Conservation (phyloP, 2,888 invertebrate species). For the Leptinotarsa rubiginosa region DNA sequence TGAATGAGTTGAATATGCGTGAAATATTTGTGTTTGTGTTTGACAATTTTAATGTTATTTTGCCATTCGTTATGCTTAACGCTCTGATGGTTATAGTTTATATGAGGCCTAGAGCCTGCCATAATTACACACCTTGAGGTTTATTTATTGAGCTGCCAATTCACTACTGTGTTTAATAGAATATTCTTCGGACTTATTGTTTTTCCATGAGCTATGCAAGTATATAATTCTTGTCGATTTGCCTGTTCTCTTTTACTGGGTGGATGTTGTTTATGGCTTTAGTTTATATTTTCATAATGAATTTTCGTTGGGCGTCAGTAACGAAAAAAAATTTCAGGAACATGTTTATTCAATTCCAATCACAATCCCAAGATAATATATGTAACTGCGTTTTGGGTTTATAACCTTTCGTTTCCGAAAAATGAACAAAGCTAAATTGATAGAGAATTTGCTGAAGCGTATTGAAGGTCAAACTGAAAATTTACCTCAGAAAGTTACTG, state of each 20-base stretch:
- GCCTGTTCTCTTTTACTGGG: neutral
- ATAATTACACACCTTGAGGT: constrained; percentile 20
- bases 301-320: too few relatives aligned
- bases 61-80: constrained; percentile 29
- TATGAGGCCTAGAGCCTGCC: constrained; percentile 1
- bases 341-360: too few relatives aligned
- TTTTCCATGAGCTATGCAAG: neutral
- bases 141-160: constrained; percentile 32
- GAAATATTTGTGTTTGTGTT: constrained; percentile 13
- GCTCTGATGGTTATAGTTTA: constrained; percentile 17
- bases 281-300: neutral
- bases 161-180: constrained; percentile 29
- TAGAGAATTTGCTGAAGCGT: too few relatives aligned
- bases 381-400: too few relatives aligned
- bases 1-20: neutral
- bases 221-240: neutral
- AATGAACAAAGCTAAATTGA: too few relatives aligned
- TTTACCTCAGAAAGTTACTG: too few relatives aligned
- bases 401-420: too few relatives aligned
- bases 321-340: too few relatives aligned
- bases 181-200: constrained; percentile 14
- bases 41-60: constrained; percentile 5
- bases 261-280: neutral
- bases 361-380: too few relatives aligned
- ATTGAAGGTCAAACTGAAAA: too few relatives aligned